Percentiles rank a stretch among this genome's conserved stretches.
phyloP scores from a whole-genome alignment of 2,113 vertebrate species.

The Hiodon tergisus region DNA sequence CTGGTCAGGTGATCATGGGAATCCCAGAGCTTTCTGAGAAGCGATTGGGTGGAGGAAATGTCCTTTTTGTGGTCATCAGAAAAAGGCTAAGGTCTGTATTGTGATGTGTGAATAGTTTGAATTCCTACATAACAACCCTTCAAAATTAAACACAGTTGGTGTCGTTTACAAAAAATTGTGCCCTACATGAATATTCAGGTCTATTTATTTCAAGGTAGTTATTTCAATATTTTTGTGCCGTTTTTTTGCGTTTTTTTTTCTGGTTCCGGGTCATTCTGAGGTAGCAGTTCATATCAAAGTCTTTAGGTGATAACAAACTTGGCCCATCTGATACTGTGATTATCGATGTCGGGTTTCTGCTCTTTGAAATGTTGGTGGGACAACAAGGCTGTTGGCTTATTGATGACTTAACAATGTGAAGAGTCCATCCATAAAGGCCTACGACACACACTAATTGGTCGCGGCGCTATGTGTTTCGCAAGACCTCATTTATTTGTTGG shows the following conservation, averaged over 20 bases:
- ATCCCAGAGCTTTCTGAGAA: too few species aligned
- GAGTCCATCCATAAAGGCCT: slow-evolving; percentile 2
- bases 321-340: neutral
- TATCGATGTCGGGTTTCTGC: neutral
- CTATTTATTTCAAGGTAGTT: too few species aligned
- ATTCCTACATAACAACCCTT: too few species aligned
- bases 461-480: neutral
- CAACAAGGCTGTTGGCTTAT: slow-evolving; percentile 3
- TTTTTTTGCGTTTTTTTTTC: neutral
- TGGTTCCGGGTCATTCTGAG: neutral
- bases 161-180: too few species aligned
- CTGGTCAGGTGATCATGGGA: too few species aligned
- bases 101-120: too few species aligned
- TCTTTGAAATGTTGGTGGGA: neutral
- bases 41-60: too few species aligned
- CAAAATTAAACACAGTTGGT: too few species aligned
- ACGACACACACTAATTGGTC: slow-evolving; percentile 5
- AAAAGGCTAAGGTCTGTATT: too few species aligned
- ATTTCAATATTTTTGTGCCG: too few species aligned
- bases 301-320: neutral
- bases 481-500: neutral
- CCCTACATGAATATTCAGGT: too few species aligned
- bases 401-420: neutral
- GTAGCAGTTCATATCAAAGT: neutral
- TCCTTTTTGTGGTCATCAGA: too few species aligned